Base-by-base conservation (phyloP, 2,113 vertebrate genomes). In the Sphaerodactylus townsendi region DNA sequence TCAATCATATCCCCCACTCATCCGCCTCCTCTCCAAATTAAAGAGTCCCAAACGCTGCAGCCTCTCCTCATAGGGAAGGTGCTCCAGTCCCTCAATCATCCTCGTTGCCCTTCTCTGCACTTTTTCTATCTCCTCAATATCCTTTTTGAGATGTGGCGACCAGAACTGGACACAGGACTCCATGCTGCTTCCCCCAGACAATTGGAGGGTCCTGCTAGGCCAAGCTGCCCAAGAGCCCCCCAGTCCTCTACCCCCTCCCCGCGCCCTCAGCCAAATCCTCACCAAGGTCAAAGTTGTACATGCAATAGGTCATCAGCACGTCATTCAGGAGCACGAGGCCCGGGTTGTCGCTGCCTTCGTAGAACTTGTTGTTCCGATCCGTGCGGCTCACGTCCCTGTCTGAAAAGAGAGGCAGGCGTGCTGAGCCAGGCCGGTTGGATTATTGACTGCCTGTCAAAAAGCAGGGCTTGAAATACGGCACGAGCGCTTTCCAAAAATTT, bases 241-340 rank as follows among this genome's bases (percentile, higher is more conserved):
- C 8, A 9, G 44, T 9, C 9, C 44, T 44, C 44, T 50, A 3
- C 25, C 15, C 50, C 1, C 1, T 5, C 5, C n/a, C 62, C n/a
- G 3, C 0, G 0, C 0, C 10, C 17, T 64, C 59, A 62, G 28
- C 59, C 23, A 62, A 25, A 62, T 62, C 59, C 95, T 1, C 85
- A 98, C 98, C 98, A 0, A 98, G 95, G 87, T 98, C 98, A 3
- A 98, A 98, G 95, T 98, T 97, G 91, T 96, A 98, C 97, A 98
- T 98, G 97, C 98, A 98, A 94, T 98, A 98, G 0, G 98, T 98
- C 95, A 98, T 98, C 41, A 98, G 95, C 33, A 98, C 97, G 4
- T 98, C 98, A 0, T 97, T 95, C 7, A 98, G 97, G 86, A 98
- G 96, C 2, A 94, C 91, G 85, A 98, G 94, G 2, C 97, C 97